Evolutionary conservation across 2,797 vertebrate genomes (phyloP).

Genomic region (Emys orbicularis): DNA sequence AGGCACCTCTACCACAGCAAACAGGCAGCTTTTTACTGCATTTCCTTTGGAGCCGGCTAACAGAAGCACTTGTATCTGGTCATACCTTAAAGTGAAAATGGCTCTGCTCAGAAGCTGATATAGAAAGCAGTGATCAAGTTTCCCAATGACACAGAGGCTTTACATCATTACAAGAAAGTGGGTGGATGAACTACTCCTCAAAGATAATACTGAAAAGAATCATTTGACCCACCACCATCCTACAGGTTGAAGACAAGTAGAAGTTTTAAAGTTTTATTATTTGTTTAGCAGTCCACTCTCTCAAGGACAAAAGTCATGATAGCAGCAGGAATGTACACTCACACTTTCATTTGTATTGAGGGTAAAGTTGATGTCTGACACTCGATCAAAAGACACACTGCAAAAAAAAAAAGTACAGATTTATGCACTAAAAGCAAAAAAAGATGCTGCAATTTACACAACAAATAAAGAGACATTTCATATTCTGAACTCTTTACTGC

Average conservation of each 20-base stretch:
- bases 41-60: neutral
- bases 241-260: fast-evolving
- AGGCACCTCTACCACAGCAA: neutral
- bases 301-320: neutral
- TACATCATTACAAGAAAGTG: neutral
- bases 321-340: slow-evolving; percentile 81
- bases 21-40: neutral
- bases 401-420: slow-evolving; percentile 63
- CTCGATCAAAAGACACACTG: slow-evolving; percentile 98
- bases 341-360: slow-evolving; percentile 99
- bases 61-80: neutral
- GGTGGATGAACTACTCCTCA: neutral
- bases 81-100: neutral
- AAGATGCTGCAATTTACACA: neutral
- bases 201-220: neutral
- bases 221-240: neutral
- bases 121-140: neutral
- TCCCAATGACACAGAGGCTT: neutral
- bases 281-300: neutral
- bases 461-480: neutral
- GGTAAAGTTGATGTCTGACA: slow-evolving; percentile 99
- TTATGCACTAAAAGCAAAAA: slow-evolving; percentile 37
- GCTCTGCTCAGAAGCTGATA: neutral
- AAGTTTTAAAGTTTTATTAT: neutral
- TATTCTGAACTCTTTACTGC: neutral